Conservation (phyloP, 2,888 invertebrate genomes). For the Euzophera pinguis region DNA sequence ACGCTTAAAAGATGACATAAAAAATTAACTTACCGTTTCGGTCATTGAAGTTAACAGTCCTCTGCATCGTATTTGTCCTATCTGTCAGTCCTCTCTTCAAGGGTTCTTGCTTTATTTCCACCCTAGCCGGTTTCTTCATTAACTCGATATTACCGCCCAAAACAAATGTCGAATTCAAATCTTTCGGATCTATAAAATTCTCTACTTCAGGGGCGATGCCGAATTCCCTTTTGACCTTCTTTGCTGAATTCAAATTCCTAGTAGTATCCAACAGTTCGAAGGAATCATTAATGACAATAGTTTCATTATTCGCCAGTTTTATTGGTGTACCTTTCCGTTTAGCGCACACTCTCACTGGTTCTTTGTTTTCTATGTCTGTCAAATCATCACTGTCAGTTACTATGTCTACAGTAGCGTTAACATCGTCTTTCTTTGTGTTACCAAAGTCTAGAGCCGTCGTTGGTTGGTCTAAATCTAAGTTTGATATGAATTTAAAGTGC, state of each 20-base stretch:
- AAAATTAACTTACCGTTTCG: conserved; percentile 40
- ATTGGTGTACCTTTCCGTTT: conserved; percentile 69
- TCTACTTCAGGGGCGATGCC: conserved; percentile 40
- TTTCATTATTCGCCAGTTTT: conserved; percentile 58
- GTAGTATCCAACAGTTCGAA: conserved; percentile 55
- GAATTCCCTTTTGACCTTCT: conserved; percentile 54
- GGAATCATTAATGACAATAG: conserved; percentile 67
- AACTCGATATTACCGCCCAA: conserved; percentile 54
- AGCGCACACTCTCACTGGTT: conserved; percentile 32
- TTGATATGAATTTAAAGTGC: conserved; percentile 54
- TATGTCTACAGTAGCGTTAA: conserved; percentile 40
- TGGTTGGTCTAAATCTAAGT: conserved; percentile 52
- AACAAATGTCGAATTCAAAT: conserved; percentile 71
- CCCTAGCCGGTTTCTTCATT: conserved; percentile 37
- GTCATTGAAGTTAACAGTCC: conserved; percentile 49
- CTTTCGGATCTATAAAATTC: conserved; percentile 55
- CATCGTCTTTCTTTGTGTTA: conserved; percentile 30
- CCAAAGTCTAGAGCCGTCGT: conserved; percentile 36
- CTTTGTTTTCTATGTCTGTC: conserved; percentile 53
- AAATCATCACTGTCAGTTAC: conserved; percentile 60
- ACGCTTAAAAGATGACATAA: too few species aligned
- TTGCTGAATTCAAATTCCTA: conserved; percentile 52
- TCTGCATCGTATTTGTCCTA: conserved; percentile 55
- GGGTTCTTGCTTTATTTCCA: conserved; percentile 35
- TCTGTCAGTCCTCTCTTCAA: conserved; percentile 53